Percentiles rank a stretch among this genome's conserved stretches.
Conservation (phyloP, 2,797 vertebrate species). For the Enteromius fasciolatus region DNA sequence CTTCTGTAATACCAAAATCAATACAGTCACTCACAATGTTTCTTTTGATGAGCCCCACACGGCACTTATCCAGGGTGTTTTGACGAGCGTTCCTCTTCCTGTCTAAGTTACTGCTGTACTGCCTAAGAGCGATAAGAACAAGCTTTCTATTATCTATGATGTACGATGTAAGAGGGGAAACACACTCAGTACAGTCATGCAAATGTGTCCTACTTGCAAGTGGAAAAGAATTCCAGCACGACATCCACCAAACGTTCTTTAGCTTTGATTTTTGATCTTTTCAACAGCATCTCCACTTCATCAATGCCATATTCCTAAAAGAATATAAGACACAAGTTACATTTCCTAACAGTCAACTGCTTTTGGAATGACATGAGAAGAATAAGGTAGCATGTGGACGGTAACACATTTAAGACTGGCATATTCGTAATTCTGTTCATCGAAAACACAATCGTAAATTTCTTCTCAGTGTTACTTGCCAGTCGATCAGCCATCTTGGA, state of each 20-base stretch:
- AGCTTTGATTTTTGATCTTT: slow-evolving; percentile 77
- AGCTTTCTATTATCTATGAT: slow-evolving; percentile 1
- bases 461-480: slow-evolving; percentile 60
- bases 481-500: slow-evolving; percentile 84
- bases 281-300: slow-evolving; percentile 82
- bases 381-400: background rate
- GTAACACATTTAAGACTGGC: background rate
- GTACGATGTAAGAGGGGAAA: background rate
- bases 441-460: background rate
- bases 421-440: background rate
- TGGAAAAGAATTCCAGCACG: slow-evolving; percentile 86
- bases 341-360: background rate
- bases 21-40: slow-evolving; percentile 78
- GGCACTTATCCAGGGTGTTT: slow-evolving; percentile 85
- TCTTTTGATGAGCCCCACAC: slow-evolving; percentile 80
- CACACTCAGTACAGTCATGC: background rate
- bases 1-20: slow-evolving; percentile 14
- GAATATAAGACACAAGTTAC: background rate
- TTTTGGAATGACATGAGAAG: background rate
- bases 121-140: slow-evolving; percentile 70
- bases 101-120: slow-evolving; percentile 79
- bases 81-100: slow-evolving; percentile 81
- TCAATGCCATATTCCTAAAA: slow-evolving; percentile 85
- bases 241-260: slow-evolving; percentile 81
- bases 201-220: slow-evolving; percentile 84